Evolutionary conservation across 2,888 invertebrate species (phyloP).

Genomic region (Gastrophysa polygoni): DNA sequence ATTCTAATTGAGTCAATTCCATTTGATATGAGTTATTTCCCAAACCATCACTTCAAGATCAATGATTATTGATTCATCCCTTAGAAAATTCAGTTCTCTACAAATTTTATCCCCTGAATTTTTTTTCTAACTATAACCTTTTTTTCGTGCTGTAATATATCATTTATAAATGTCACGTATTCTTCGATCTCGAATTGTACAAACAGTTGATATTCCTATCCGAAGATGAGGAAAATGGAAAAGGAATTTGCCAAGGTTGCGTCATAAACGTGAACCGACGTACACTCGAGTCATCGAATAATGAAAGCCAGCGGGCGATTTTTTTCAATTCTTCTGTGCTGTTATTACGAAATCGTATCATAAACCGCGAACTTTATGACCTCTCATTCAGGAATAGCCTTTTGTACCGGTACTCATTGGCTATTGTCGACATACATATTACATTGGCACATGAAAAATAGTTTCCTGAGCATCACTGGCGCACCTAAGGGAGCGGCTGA

Average conservation of each 20-base stretch:
- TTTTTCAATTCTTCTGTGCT: neutral
- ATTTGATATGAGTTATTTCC: too few species aligned
- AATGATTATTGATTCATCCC: too few species aligned
- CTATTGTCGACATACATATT: neutral
- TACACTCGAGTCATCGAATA: neutral
- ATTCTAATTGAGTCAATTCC: too few species aligned
- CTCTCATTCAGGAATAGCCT: neutral
- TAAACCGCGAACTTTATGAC: neutral
- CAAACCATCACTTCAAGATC: too few species aligned
- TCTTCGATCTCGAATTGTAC: too few species aligned
- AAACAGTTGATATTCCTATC: neutral
- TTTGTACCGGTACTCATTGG: neutral
- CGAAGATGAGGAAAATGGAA: neutral
- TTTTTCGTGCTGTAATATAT: too few species aligned
- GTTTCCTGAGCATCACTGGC: neutral
- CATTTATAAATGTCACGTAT: too few species aligned
- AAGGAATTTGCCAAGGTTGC: neutral
- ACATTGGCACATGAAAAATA: neutral
- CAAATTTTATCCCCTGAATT: too few species aligned
- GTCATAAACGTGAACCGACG: neutral
- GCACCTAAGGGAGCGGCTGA: too few species aligned
- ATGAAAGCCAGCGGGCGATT: neutral
- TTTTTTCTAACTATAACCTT: too few species aligned
- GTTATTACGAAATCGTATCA: neutral
- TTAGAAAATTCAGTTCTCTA: too few species aligned